These are phyloP conservation scores for Corvus cornix DNA, from an alignment of 2,113 vertebrate species.

Conservation along the genomic window DNA sequence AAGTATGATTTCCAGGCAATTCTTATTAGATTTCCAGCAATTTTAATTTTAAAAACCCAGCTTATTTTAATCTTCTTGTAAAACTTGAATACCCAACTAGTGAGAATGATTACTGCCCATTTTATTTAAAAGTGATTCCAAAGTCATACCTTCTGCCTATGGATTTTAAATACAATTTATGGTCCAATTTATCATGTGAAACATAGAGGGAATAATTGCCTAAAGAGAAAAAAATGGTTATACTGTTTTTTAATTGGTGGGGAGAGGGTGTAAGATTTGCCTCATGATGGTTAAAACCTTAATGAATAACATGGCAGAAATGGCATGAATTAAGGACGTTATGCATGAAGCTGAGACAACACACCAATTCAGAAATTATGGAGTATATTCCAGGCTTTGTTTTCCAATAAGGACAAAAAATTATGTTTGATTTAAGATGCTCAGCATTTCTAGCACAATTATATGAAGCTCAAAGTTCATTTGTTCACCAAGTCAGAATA, in stretches of 20 bases:
- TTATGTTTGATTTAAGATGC: neutral
- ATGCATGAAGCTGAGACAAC: neutral
- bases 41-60: neutral
- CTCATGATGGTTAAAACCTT: neutral
- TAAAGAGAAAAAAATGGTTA: neutral
- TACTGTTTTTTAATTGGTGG: neutral
- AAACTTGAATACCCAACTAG: neutral
- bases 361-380: neutral
- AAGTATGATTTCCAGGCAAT: neutral
- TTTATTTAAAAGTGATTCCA: constrained; percentile 31
- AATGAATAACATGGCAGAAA: neutral
- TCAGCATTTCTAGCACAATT: neutral
- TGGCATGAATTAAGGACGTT: neutral
- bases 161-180: constrained; percentile 43
- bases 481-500: neutral
- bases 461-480: neutral
- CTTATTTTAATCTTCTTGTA: constrained; percentile 4
- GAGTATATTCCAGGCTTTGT: neutral
- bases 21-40: neutral
- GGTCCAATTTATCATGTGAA: neutral
- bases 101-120: neutral
- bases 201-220: neutral
- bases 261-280: neutral
- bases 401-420: constrained; percentile 1
- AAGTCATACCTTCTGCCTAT: neutral